These are phyloP conservation scores for Noctua pronuba DNA, from an alignment of 2,888 invertebrate genomes.

Conservation along the genomic window DNA sequence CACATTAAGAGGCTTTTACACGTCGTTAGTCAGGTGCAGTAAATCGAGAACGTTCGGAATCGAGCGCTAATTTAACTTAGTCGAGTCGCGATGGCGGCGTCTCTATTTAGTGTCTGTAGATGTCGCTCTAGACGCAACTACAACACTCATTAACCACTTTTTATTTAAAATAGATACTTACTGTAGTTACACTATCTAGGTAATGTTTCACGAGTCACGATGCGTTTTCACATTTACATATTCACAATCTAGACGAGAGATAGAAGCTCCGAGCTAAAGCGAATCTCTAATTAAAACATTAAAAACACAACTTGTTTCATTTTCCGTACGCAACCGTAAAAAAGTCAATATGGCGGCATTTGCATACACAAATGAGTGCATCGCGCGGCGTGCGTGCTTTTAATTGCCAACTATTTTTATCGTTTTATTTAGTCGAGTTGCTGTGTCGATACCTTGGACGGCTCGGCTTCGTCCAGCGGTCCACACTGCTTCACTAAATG, in stretches of 20 bases:
- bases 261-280: conserved; percentile 78
- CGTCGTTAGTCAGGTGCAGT: conserved; percentile 59
- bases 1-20: conserved; percentile 65
- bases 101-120: conserved; percentile 26
- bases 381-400: conserved; percentile 75
- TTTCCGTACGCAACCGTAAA: conserved; percentile 73
- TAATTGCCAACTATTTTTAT: conserved; percentile 77
- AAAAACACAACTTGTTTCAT: conserved; percentile 82
- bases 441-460: conserved; percentile 60
- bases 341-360: conserved; percentile 77
- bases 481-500: conserved; percentile 60
- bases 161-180: conserved; percentile 64
- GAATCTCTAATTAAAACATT: conserved; percentile 85
- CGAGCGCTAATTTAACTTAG: conserved; percentile 42
- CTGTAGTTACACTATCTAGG: conserved; percentile 66
- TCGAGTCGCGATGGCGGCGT: conserved; percentile 17
- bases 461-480: conserved; percentile 15
- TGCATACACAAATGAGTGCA: conserved; percentile 79
- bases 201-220: conserved; percentile 81
- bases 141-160: conserved; percentile 71
- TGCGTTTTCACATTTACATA: conserved; percentile 77
- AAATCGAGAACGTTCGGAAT: conserved; percentile 36
- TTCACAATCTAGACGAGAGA: conserved; percentile 79
- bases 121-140: conserved; percentile 41
- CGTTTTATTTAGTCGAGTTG: conserved; percentile 69